Conservation (phyloP, 2,113 vertebrate genomes). For the Promerops cafer region DNA sequence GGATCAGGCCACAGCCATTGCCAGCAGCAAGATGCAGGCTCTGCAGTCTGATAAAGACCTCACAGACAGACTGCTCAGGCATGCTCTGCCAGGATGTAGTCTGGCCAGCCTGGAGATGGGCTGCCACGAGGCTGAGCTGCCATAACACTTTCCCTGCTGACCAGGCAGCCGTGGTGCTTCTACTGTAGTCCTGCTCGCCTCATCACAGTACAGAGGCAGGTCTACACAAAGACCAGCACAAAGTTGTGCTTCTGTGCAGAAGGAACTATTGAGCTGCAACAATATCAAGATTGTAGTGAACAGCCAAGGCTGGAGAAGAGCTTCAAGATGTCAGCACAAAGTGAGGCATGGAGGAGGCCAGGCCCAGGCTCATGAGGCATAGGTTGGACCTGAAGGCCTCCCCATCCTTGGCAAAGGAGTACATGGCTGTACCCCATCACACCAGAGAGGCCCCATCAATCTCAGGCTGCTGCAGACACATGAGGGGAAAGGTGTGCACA, state of each 20-base stretch:
- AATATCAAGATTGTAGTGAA: fast-evolving
- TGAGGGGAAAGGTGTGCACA: background rate
- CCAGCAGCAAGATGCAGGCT: background rate
- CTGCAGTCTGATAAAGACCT: background rate
- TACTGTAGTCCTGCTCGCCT: background rate
- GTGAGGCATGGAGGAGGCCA: background rate
- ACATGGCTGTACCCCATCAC: background rate
- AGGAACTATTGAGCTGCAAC: background rate
- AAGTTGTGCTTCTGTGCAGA: background rate
- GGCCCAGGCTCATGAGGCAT: background rate
- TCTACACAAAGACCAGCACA: background rate
- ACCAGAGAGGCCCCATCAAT: background rate
- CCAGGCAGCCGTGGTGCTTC: fast-evolving
- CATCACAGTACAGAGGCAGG: background rate
- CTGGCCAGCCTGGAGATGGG: background rate
- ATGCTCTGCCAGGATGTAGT: background rate
- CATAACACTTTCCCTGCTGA: background rate
- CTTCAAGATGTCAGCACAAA: background rate
- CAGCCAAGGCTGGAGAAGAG: background rate
- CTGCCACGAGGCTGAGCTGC: background rate
- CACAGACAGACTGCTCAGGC: background rate
- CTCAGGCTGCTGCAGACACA: background rate
- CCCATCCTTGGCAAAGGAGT: background rate
- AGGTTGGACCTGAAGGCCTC: background rate
- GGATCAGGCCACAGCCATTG: background rate